Percentiles rank a stretch among this genome's conserved stretches.
phyloP scores from a whole-genome alignment of 2,888 invertebrate species.

The Polyploca ridens region DNA sequence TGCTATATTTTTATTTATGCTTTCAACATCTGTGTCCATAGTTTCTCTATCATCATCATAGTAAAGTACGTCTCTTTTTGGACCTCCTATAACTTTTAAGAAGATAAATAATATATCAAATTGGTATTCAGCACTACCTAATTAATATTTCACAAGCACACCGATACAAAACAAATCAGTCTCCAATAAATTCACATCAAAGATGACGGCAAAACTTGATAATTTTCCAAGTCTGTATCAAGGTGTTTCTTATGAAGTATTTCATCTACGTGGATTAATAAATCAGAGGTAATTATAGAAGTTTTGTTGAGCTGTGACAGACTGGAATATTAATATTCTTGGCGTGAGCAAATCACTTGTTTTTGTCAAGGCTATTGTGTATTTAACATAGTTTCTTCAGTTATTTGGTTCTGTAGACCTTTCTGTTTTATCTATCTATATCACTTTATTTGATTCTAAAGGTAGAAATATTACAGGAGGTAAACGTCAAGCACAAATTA shows the following conservation, averaged over 20 bases:
- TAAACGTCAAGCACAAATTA: no score
- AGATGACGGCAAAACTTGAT: background rate
- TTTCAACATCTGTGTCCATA: background rate
- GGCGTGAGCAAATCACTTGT: slow-evolving; percentile 34
- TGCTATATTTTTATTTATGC: background rate
- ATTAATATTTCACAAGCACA: background rate
- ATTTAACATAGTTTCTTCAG: background rate
- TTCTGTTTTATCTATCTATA: background rate
- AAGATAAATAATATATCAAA: background rate
- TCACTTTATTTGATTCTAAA: no score
- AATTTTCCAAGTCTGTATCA: background rate
- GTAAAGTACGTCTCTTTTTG: no score
- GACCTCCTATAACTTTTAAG: background rate
- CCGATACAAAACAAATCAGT: background rate
- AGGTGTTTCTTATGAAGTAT: slow-evolving; percentile 36
- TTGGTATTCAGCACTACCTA: background rate
- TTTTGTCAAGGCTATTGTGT: slow-evolving; percentile 15
- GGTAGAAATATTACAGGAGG: no score
- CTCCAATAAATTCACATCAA: background rate
- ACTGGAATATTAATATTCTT: slow-evolving; percentile 44
- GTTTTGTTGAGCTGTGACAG: slow-evolving; percentile 33
- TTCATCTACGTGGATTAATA: slow-evolving; percentile 37
- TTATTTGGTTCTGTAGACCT: background rate
- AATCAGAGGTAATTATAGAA: slow-evolving; percentile 40
- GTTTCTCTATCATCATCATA: background rate